phyloP scores from a whole-genome alignment of 2,888 invertebrate genomes.

The Andrena bucephala region DNA sequence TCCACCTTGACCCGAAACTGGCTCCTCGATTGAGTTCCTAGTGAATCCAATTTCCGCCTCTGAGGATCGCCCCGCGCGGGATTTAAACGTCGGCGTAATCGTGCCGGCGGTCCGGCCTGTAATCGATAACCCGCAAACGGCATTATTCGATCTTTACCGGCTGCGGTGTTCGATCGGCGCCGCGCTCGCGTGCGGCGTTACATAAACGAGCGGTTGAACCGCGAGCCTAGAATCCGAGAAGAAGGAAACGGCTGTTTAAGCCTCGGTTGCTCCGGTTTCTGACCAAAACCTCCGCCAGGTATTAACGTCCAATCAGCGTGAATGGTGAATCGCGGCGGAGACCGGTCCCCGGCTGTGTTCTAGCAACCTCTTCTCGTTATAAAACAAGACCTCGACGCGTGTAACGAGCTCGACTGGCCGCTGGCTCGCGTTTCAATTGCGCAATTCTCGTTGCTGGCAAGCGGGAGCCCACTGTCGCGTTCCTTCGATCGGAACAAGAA shows the following conservation, averaged over 20 bases:
- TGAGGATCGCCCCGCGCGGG: not conserved
- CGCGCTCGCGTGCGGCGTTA: constrained; percentile 24
- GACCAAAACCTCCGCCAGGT: constrained; percentile 50
- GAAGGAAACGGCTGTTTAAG: constrained; percentile 53
- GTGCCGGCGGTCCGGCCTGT: not conserved
- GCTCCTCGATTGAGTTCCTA: not conserved
- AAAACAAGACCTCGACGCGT: constrained; percentile 48
- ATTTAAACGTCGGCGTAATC: not conserved
- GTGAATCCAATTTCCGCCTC: not conserved
- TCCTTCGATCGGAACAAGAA: constrained; percentile 35
- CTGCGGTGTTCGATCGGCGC: constrained; percentile 28
- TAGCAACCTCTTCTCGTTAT: constrained; percentile 49
- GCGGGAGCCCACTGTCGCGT: constrained; percentile 41
- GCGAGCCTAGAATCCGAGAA: constrained; percentile 55
- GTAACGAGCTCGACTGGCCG: constrained; percentile 50
- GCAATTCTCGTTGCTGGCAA: constrained; percentile 41
- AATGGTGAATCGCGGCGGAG: constrained; percentile 37
- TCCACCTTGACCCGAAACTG: constrained; percentile 12
- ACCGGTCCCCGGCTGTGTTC: constrained; percentile 25
- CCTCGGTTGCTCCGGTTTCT: constrained; percentile 26
- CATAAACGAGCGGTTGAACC: constrained; percentile 47
- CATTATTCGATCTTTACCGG: constrained; percentile 37
- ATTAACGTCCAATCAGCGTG: constrained; percentile 47
- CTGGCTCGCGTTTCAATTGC: constrained; percentile 48
- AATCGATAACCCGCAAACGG: constrained; percentile 36